Evolutionary conservation across 1,140 invertebrate genomes (phyloP), one percentile per base, ranked within the genome.

Genomic region (Nasonia longicornis): DNA sequence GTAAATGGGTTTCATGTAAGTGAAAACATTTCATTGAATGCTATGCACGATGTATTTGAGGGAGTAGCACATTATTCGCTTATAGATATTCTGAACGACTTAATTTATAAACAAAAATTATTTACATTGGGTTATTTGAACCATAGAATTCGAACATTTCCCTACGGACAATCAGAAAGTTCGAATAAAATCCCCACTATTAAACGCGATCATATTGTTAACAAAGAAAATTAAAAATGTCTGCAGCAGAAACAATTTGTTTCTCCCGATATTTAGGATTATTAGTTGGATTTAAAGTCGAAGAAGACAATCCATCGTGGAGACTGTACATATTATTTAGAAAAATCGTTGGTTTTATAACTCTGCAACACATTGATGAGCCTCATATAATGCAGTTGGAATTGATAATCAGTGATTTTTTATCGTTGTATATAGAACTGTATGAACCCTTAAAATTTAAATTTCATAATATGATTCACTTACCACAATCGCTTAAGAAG

Each of bases 161-260:
- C 38, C 8, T 52, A 48, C 16, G 29, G 73, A 6, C 16, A 6
- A 14, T 6, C 12, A 20, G 73, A 58, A 66, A 12, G 6, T 58
- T 75, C 45, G 0, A 77, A 77, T 35, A 66, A 77, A 77, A 77
- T 77, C 14, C 75, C 75, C 2, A 35, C 4, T 26, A 77, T 77
- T 20, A 67, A 77, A 29, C 31, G 67, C 31, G 64, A 77, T 10
- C 26, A 48, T 26, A 31, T 69, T 69, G 31, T 26, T 12, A 63
- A 63, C 26, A 69, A 69, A 14, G 26, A 69, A 11, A 69, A 31
- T 69, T 69, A 31, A 69, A 69, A 73, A 73, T 52, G 71, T 73
- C 71, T 14, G 71, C 71, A 26, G n/a, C 42, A 22, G 71, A 73
- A 29, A 45, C 26, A 3, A n/a, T 73, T 22, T 26, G 16, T 52